phyloP scores from a whole-genome alignment of 2,888 invertebrate genomes.

The Melieria omissa region DNA sequence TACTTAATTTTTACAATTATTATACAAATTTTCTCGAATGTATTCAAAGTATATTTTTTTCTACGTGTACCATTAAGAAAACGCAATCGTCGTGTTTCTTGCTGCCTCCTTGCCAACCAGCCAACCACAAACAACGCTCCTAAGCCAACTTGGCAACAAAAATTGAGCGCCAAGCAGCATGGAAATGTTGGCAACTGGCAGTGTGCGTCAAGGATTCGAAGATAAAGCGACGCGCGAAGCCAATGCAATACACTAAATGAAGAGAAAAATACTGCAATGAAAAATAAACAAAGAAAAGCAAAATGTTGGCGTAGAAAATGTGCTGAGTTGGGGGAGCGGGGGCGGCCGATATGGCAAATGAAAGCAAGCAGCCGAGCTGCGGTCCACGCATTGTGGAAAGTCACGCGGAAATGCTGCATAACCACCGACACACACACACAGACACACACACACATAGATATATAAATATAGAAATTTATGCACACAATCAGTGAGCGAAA shows the following conservation, averaged over 20 bases:
- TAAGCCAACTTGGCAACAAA: conserved; percentile 5
- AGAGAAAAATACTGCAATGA: conserved; percentile 34
- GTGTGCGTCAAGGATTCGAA: conserved; percentile 29
- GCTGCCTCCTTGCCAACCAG: background rate
- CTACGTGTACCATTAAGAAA: no score
- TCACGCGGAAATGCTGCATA: conserved; percentile 22
- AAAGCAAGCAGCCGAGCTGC: conserved; percentile 12
- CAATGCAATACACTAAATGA: conserved; percentile 32
- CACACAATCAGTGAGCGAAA: conserved; percentile 3
- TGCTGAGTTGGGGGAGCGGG: conserved; percentile 4
- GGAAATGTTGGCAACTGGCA: background rate
- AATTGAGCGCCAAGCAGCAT: background rate
- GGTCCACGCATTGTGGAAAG: background rate
- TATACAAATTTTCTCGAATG: no score
- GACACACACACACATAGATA: no score
- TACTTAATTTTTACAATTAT: no score
- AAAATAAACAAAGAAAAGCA: conserved; percentile 20
- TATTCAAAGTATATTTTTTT: no score
- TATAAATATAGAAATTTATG: no score
- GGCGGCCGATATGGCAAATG: background rate
- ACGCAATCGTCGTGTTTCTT: conserved; percentile 33
- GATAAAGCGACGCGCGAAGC: conserved; percentile 31
- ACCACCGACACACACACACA: background rate
- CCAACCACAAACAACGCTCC: background rate
- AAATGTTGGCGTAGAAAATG: conserved; percentile 22